A percentile compares a stretch with the other conserved stretches of the same genome.
These are phyloP conservation scores for Rhinogobius similis DNA, from an alignment of 2,113 vertebrate genomes.

Conservation along the genomic window DNA sequence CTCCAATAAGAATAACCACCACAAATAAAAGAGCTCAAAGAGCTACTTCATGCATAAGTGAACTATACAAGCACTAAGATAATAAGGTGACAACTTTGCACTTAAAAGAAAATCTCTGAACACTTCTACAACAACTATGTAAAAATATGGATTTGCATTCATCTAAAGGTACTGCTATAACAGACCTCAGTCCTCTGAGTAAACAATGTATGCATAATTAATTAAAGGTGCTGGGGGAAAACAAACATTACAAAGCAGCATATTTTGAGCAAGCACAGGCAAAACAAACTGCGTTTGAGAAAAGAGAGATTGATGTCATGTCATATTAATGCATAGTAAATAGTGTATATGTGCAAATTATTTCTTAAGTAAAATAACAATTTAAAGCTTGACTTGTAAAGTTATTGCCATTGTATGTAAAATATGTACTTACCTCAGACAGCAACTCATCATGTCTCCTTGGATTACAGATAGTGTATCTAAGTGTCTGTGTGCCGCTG, in stretches of 20 bases:
- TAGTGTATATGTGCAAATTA: not conserved
- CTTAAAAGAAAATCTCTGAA: slow-evolving; percentile 7
- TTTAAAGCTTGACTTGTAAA: not conserved
- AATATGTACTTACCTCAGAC: slow-evolving; percentile 67
- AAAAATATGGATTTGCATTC: not conserved
- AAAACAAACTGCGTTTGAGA: slow-evolving; percentile 17
- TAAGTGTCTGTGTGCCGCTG: slow-evolving; percentile 16
- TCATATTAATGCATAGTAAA: not conserved
- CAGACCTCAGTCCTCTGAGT: slow-evolving; percentile 30
- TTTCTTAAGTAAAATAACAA: not conserved
- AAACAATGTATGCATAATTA: slow-evolving; percentile 59
- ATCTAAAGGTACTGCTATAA: slow-evolving; percentile 1
- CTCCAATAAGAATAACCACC: slow-evolving; percentile 4
- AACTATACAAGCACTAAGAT: not conserved
- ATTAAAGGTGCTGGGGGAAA: slow-evolving; percentile 38
- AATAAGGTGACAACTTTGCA: slow-evolving; percentile 9
- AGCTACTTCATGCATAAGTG: not conserved
- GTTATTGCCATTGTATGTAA: not conserved
- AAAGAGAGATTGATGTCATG: slow-evolving; percentile 19
- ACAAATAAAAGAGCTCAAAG: slow-evolving; percentile 6
- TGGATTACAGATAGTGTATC: slow-evolving; percentile 33
- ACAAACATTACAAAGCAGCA: slow-evolving; percentile 48
- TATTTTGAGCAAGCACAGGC: slow-evolving; percentile 33
- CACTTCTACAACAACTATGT: slow-evolving; percentile 13
- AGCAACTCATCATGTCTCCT: slow-evolving; percentile 67